These are phyloP conservation scores for Acanthornis magna DNA, from an alignment of 2,797 vertebrate species.

Conservation along the genomic window DNA sequence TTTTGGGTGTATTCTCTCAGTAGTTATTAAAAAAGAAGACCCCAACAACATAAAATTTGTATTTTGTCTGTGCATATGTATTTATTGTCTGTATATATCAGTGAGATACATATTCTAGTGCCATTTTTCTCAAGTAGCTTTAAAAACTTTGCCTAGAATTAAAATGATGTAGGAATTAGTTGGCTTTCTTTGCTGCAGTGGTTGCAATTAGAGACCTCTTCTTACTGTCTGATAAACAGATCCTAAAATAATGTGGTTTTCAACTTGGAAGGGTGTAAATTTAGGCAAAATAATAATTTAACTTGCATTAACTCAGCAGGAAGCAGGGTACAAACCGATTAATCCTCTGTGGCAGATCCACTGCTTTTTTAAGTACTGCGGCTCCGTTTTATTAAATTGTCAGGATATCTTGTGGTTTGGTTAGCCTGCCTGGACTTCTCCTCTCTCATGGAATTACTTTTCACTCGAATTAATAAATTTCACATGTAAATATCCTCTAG, in stretches of 20 bases:
- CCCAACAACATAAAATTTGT: neutral
- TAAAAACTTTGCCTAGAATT: neutral
- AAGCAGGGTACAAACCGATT: slow-evolving; percentile 60
- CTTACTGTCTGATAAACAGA: slow-evolving; percentile 51
- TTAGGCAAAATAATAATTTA: slow-evolving; percentile 78
- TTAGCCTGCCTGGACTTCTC: neutral
- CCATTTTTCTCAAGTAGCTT: slow-evolving; percentile 12
- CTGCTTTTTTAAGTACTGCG: slow-evolving; percentile 49
- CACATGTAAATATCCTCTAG: neutral
- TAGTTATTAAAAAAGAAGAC: neutral
- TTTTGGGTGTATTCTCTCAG: neutral
- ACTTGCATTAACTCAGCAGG: slow-evolving; percentile 72
- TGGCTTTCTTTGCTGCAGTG: neutral
- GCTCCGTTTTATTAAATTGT: slow-evolving; percentile 61
- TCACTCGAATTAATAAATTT: slow-evolving; percentile 3
- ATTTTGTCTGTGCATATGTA: neutral
- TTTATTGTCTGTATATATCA: neutral
- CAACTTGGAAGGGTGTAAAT: slow-evolving; percentile 57
- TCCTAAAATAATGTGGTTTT: slow-evolving; percentile 55
- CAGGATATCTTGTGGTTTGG: slow-evolving; percentile 23
- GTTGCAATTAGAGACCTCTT: slow-evolving; percentile 48
- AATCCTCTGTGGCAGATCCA: slow-evolving; percentile 61
- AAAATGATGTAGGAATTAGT: slow-evolving; percentile 21
- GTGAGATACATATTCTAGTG: neutral
- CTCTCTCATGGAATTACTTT: neutral